phyloP scores from a whole-genome alignment of 2,797 vertebrate species.

The Anisognathus igniventris region DNA sequence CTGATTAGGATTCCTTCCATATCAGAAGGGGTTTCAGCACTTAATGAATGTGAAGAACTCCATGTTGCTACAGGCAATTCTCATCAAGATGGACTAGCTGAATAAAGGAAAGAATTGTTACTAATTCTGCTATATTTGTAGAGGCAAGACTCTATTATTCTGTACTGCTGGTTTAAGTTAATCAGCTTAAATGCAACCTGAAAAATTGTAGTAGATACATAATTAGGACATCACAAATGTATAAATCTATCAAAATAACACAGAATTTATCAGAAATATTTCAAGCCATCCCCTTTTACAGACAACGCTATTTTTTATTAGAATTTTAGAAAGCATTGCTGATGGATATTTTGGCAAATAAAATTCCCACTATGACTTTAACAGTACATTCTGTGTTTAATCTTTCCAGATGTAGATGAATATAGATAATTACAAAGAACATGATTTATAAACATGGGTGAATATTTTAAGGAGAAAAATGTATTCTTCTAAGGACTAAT shows the following conservation, averaged over 20 bases:
- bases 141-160: not conserved
- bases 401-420: not conserved
- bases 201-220: not conserved
- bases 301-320: not conserved
- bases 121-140: not conserved
- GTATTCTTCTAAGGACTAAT: not conserved
- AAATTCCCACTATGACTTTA: not conserved
- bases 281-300: not conserved
- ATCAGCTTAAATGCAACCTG: not conserved
- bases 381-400: not conserved
- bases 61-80: not conserved
- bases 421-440: not conserved
- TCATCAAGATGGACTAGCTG: not conserved
- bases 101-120: not conserved
- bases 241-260: not conserved
- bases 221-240: not conserved
- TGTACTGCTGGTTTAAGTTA: not conserved
- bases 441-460: not conserved
- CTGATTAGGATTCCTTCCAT: not conserved
- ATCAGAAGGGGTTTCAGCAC: not conserved
- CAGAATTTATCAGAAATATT: not conserved
- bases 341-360: not conserved
- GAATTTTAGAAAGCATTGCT: not conserved
- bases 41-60: not conserved
- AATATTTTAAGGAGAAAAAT: not conserved